Base-by-base conservation (phyloP, 2,888 invertebrate genomes). In the Euphydryas editha region DNA sequence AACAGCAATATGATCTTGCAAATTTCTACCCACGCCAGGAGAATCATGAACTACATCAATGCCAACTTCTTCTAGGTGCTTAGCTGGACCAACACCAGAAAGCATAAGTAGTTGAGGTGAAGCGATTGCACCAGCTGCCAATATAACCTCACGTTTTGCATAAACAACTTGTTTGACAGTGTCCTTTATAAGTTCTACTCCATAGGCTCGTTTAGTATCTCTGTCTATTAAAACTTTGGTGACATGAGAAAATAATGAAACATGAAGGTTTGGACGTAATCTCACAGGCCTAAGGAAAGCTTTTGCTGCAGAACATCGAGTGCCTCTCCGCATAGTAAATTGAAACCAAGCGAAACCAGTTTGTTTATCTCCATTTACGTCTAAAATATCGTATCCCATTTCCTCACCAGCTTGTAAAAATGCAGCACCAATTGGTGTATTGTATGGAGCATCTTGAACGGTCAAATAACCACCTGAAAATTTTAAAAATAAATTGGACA, bases 61-160 rank as follows among this genome's bases (percentile, higher is more conserved):
- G 0, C 96, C 96, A 11, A 96, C 93, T 72, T 96, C 94, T 70
- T 93, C 82, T 4, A 98, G 88, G 80, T 98, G 96, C n/a, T 94
- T 84, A 21, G 91, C 93, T 0, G 97, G 96, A 1, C 98, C 98
- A 2, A 99, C 90, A 0, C 99, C 99, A 37, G 95, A 95, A 76
- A 99, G 90, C 97, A 99, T 96, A 65, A 99, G 93, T 11, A 99
- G 83, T 77, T 99, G 99, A 0, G 99, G 98, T 0, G 97, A 95
- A 73, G 96, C 98, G 68, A 99, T 95, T 0, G 99, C 96, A 0
- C 99, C 99, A 0, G 97, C 98, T 1, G 97, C 94, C 15, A 98
- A 82, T 68, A 98, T 97, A 0, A 98, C 96, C 87, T 97, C 97
- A 73, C 95, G 94, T 67, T 93, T 94, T 0, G 97, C 97, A 72